These are phyloP conservation scores for Eufriesea mexicana DNA, from an alignment of 1,140 invertebrate species.

Conservation along the genomic window DNA sequence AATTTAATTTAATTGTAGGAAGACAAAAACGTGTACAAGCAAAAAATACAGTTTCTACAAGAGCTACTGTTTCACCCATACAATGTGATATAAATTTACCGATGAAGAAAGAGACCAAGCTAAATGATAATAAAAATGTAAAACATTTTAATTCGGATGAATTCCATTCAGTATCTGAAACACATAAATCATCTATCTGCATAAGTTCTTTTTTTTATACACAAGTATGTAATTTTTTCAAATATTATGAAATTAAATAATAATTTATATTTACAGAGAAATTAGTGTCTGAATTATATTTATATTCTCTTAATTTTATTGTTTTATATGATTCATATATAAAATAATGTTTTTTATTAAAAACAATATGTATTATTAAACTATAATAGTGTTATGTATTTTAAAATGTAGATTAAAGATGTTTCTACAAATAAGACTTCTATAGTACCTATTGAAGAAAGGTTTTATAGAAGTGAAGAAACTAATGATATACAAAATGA, in stretches of 20 bases:
- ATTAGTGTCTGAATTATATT: not conserved
- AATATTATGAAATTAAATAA: not conserved
- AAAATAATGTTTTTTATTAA: not conserved
- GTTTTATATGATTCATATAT: not conserved
- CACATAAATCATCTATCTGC: slow-evolving; percentile 23
- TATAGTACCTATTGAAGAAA: slow-evolving; percentile 9
- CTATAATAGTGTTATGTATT: slow-evolving; percentile 10
- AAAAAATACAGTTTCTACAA: slow-evolving; percentile 27
- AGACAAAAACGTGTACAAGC: slow-evolving; percentile 48
- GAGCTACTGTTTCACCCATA: slow-evolving; percentile 8
- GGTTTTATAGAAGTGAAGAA: slow-evolving; percentile 30
- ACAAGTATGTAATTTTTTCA: slow-evolving; percentile 37
- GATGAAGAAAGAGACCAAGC: slow-evolving; percentile 57
- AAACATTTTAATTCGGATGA: slow-evolving; percentile 13
- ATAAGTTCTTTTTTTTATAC: slow-evolving; percentile 47
- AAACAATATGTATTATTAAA: not conserved
- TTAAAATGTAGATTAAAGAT: slow-evolving; percentile 34
- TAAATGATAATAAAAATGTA: slow-evolving; percentile 34
- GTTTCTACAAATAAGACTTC: slow-evolving; percentile 39
- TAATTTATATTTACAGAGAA: not conserved
- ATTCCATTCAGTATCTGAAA: not conserved
- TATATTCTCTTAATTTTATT: not conserved
- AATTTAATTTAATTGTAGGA: slow-evolving; percentile 52
- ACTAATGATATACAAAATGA: slow-evolving; percentile 40
- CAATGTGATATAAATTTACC: slow-evolving; percentile 28